These are phyloP conservation scores for Bombus waltoni DNA, from an alignment of 1,140 invertebrate species.

Conservation along the genomic window DNA sequence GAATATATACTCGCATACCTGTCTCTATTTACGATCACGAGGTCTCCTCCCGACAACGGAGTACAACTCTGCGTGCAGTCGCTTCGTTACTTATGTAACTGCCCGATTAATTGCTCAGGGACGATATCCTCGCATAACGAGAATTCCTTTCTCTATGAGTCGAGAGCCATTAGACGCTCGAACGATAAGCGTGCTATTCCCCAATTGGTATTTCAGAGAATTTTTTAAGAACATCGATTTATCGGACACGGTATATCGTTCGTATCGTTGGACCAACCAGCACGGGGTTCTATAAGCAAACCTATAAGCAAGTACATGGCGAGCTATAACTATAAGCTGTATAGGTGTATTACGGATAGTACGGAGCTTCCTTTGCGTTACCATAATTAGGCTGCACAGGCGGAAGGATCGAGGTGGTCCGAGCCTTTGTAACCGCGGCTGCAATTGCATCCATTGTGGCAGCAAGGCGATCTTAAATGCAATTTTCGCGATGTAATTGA, in stretches of 20 bases:
- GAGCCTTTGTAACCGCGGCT: constrained; percentile 53
- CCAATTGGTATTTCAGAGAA: background rate
- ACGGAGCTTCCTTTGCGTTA: constrained; percentile 21
- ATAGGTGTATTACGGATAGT: background rate
- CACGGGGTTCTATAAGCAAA: background rate
- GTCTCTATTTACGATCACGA: constrained; percentile 34
- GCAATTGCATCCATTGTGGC: constrained; percentile 58
- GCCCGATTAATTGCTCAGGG: constrained; percentile 32
- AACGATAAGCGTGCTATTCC: background rate
- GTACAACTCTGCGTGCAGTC: constrained; percentile 10
- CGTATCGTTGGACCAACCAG: background rate
- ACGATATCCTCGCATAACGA: constrained; percentile 24
- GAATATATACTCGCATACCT: constrained; percentile 35
- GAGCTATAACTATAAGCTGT: too few relatives aligned
- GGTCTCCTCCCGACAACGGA: background rate
- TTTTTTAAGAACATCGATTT: background rate
- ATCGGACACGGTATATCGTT: background rate
- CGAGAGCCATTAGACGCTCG: background rate
- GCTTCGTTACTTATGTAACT: constrained; percentile 40
- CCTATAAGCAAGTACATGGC: background rate
- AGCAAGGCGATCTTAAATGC: constrained; percentile 57
- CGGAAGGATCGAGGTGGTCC: constrained; percentile 26
- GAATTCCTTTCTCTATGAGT: background rate
- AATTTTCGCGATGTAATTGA: constrained; percentile 62
- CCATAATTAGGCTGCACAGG: constrained; percentile 32